Conservation (phyloP, 1,140 invertebrate genomes). For the Pissodes strobi region DNA sequence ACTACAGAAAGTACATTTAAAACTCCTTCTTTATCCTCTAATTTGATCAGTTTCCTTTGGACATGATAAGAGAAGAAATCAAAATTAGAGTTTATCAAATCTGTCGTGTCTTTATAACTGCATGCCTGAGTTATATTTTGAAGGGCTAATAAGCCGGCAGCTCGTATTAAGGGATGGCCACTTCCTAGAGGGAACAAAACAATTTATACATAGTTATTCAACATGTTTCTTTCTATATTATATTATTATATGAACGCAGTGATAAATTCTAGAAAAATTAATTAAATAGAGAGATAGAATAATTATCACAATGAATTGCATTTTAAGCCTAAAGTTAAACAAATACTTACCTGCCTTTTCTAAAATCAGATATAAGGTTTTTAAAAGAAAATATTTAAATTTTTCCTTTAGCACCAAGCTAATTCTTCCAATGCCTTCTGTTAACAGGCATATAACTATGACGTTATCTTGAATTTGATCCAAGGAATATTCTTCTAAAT, state of each 20-base stretch:
- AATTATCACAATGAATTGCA: too few relatives aligned
- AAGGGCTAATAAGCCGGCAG: constrained; percentile 62
- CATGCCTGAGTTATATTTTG: constrained; percentile 60
- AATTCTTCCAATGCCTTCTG: constrained; percentile 67
- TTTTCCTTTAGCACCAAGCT: constrained; percentile 57
- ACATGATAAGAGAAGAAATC: constrained; percentile 72
- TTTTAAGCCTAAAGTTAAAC: too few relatives aligned
- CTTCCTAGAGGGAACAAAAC: constrained; percentile 60
- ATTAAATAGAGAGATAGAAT: too few relatives aligned
- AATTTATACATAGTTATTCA: constrained; percentile 19
- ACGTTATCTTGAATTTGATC: constrained; percentile 64
- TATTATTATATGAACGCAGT: too few relatives aligned
- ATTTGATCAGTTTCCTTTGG: constrained; percentile 63
- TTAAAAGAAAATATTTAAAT: constrained; percentile 64
- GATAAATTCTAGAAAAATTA: too few relatives aligned
- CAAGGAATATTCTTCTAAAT: constrained; percentile 48
- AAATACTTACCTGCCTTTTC: constrained; percentile 68
- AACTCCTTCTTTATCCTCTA: constrained; percentile 59
- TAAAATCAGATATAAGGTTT: constrained; percentile 68
- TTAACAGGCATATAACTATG: constrained; percentile 63
- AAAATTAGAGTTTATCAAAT: constrained; percentile 64
- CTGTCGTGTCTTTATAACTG: constrained; percentile 57
- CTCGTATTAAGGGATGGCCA: constrained; percentile 60
- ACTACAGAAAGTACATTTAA: constrained; percentile 66
- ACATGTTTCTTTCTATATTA: constrained; percentile 3